phyloP scores from a whole-genome alignment of 2,888 invertebrate genomes.

The Erebia ligea region DNA sequence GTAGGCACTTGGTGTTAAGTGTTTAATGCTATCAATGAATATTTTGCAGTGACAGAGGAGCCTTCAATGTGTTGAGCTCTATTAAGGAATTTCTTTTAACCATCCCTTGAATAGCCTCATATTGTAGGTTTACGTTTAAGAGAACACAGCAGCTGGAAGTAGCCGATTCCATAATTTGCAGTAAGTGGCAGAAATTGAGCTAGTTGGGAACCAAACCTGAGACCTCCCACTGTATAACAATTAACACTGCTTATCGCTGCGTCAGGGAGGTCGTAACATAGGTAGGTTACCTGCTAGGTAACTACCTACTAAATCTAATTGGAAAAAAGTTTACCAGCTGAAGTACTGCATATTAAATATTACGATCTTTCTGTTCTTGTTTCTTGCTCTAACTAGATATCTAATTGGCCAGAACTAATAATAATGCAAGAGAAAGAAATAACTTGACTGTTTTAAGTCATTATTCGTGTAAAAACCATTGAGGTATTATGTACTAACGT shows the following conservation, averaged over 20 bases:
- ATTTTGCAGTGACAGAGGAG: no score
- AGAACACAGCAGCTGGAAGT: no score
- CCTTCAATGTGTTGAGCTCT: no score
- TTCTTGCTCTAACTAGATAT: slow-evolving; percentile 43
- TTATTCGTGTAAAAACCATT: slow-evolving; percentile 19
- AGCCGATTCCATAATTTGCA: no score
- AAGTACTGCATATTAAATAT: background rate
- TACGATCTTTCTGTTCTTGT: slow-evolving; percentile 28
- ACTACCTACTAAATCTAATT: slow-evolving; percentile 24
- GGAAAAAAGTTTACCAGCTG: slow-evolving; percentile 30
- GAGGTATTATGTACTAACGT: no score
- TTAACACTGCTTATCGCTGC: background rate
- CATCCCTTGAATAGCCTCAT: no score
- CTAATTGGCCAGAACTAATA: slow-evolving; percentile 52
- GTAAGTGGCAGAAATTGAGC: no score
- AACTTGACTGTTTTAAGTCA: slow-evolving; percentile 30
- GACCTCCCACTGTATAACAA: background rate
- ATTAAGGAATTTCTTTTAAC: no score
- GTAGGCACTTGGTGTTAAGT: no score
- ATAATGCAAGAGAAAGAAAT: slow-evolving; percentile 44
- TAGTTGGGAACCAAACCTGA: no score
- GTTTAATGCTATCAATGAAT: no score
- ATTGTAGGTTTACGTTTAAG: no score
- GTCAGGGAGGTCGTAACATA: background rate
- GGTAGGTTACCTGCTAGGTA: background rate